phyloP scores from a whole-genome alignment of 2,113 vertebrate genomes.

The Muntiacus muntjak region DNA sequence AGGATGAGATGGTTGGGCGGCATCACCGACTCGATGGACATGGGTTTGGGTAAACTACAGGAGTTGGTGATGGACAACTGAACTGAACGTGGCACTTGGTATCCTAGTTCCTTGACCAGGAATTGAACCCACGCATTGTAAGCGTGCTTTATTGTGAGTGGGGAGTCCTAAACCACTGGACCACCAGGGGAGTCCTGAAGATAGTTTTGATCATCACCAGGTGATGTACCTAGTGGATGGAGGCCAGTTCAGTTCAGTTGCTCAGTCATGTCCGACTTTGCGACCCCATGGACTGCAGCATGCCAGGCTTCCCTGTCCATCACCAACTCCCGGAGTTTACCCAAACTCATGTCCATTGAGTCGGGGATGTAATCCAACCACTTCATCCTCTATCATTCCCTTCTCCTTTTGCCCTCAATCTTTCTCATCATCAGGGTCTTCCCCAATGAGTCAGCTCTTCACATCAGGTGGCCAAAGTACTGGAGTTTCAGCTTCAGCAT shows the following conservation, averaged over 20 bases:
- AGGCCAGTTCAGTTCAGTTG: fast-evolving
- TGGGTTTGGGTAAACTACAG: too few species aligned
- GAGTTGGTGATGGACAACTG: too few species aligned
- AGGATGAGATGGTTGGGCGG: too few species aligned
- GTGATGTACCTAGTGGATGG: background rate
- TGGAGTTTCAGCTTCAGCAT: background rate
- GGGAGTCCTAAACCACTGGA: background rate
- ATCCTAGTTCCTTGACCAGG: background rate
- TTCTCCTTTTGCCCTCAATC: background rate
- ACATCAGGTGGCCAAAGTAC: background rate
- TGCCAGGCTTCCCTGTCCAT: background rate
- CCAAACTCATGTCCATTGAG: background rate
- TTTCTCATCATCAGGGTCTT: background rate
- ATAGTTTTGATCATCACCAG: fast-evolving
- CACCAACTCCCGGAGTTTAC: background rate
- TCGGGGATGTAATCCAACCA: background rate
- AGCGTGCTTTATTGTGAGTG: background rate
- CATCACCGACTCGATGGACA: too few species aligned
- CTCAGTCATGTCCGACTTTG: background rate
- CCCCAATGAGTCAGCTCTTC: background rate
- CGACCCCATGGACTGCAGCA: background rate
- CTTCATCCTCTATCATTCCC: background rate
- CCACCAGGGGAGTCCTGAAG: background rate
- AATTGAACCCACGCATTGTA: background rate
- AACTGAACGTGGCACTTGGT: background rate